phyloP scores from a whole-genome alignment of 2,113 vertebrate genomes.

The Thamnophis sirtalis region DNA sequence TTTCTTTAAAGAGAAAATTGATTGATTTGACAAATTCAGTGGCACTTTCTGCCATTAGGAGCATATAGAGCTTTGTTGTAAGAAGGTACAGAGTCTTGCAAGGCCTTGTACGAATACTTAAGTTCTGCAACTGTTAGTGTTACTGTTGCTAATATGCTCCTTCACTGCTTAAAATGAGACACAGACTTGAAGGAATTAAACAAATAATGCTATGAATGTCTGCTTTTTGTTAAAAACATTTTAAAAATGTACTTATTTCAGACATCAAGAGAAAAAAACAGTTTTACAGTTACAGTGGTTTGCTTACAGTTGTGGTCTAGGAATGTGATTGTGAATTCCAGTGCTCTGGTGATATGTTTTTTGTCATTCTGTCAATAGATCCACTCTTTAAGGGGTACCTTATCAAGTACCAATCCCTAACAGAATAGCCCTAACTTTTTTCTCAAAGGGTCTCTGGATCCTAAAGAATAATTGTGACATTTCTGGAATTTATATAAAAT shows the following conservation, averaged over 20 bases:
- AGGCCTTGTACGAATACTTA: not conserved
- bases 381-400: not conserved
- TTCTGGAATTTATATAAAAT: slow-evolving; percentile 8
- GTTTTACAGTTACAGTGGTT: not conserved
- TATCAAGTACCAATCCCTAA: not conserved
- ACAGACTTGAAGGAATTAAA: not conserved
- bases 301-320: not conserved
- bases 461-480: not conserved
- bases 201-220: not conserved
- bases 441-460: not conserved
- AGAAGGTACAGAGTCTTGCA: not conserved
- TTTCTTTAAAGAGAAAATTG: not conserved
- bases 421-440: not conserved
- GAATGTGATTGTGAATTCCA: not conserved
- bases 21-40: not conserved
- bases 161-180: not conserved
- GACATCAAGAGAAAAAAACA: not conserved
- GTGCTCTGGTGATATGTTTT: not conserved
- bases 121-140: not conserved
- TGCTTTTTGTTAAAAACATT: not conserved
- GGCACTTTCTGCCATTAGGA: not conserved
- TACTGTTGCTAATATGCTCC: not conserved
- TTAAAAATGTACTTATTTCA: not conserved
- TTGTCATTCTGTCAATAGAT: not conserved
- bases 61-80: not conserved